A percentile compares a stretch with the other conserved stretches of the same genome.
These are phyloP conservation scores for Geotrypetes seraphini DNA, from an alignment of 2,797 vertebrate genomes.

Conservation along the genomic window DNA sequence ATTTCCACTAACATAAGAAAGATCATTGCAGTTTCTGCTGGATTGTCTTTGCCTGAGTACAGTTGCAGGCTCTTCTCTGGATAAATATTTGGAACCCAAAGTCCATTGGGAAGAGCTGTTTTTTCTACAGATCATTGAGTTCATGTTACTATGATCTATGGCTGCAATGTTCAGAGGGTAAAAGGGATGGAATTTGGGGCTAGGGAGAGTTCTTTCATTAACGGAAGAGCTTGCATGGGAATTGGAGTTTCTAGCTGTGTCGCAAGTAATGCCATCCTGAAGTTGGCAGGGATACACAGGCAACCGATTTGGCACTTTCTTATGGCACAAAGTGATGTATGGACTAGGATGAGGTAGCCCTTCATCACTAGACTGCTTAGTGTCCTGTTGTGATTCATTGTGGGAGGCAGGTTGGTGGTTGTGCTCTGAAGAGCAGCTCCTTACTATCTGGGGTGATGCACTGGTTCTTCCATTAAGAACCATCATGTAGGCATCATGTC, in stretches of 20 bases:
- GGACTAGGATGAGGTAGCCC: neutral
- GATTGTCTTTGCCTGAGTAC: no score
- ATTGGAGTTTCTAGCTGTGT: neutral
- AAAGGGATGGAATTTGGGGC: neutral
- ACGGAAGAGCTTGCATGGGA: no score
- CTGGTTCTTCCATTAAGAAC: rapidly evolving
- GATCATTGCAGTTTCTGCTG: no score
- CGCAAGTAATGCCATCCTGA: neutral
- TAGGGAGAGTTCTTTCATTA: neutral
- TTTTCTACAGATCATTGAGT: no score
- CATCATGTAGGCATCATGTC: neutral
- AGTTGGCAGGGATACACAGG: constrained; percentile 12
- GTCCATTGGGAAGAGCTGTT: no score
- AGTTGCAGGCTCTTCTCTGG: no score
- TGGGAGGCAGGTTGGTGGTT: constrained; percentile 25
- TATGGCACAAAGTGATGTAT: rapidly evolving
- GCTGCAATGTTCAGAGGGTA: no score
- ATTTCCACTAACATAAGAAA: no score
- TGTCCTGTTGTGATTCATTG: no score
- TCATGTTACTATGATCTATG: no score
- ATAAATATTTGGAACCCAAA: no score
- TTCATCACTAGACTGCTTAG: constrained; percentile 23
- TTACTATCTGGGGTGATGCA: neutral
- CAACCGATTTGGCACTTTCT: neutral
- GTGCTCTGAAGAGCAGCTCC: constrained; percentile 9